Base-by-base conservation (phyloP, 92 coral and sea anemone genomes). In the Scolanthus callimorphus region DNA sequence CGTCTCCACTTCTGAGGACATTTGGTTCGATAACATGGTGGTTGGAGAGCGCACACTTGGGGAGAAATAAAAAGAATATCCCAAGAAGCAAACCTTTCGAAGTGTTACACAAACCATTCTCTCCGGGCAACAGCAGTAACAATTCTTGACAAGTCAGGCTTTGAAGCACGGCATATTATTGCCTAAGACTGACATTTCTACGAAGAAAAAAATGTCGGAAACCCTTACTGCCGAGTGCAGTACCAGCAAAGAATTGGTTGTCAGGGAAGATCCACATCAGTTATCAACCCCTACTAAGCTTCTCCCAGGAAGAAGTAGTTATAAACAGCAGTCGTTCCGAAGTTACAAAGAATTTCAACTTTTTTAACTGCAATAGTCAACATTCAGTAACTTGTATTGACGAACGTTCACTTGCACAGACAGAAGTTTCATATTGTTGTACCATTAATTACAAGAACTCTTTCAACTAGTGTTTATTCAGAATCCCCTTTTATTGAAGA, bases 81-180 rank as follows among this genome's bases (percentile, higher is more conserved):
- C 22, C 55, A 59, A 60, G 59, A 59, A 70, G 77, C 69, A 20
- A 68, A 68, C 12, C 34, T 65, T 38, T 76, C 76, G 39, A 67
- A 58, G 50, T 25, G 26, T 17, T 65, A 63, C 65, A 41, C 57
- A 4, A 63, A 73, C 23, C 73, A 64, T 49, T 71, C 61, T 24
- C 49, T 71, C 59, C 17, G 63, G 29, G 63, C 71, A 27, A 72
- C 56, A 37, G 71, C 63, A 12, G 80, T 63, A 13, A 73, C 73
- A 27, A 63, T 73, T 19, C 62, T 73, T n/a, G 72, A 73, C 55
- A 73, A 63, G 63, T 62, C 71, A 22, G 79, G 71, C 9, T 62
- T 71, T 50, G 79, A 51, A 39, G 56, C 71, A 62, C 46, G 80
- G 43, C 65, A 73, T 47, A 55, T 73, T 1, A 73, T 63, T 64